Evolutionary conservation across 2,888 invertebrate genomes (phyloP).

Genomic region (Eupithecia centaureata): DNA sequence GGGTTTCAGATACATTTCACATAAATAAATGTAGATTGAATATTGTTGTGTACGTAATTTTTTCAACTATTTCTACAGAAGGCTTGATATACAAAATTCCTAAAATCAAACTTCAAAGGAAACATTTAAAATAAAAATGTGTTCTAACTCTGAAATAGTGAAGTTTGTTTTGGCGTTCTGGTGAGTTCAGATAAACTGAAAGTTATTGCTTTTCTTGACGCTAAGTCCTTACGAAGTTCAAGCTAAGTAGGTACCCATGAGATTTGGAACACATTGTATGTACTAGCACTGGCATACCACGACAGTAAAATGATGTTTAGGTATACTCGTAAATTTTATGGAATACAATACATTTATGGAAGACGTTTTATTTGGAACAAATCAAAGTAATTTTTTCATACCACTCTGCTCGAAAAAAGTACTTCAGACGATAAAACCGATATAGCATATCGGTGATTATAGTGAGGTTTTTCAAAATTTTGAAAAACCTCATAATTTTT

Average conservation of each 20-base stretch:
- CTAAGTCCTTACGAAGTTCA: slow-evolving; percentile 14
- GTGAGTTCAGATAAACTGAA: not conserved
- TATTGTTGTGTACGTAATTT: not conserved
- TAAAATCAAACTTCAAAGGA: not conserved
- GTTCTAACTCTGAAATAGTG: not conserved
- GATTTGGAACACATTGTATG: slow-evolving; percentile 18
- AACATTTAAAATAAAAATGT: not conserved
- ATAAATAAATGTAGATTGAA: not conserved
- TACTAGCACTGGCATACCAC: not conserved
- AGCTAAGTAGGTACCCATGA: slow-evolving; percentile 13
- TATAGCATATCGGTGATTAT: too few species aligned
- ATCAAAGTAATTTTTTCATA: too few species aligned
- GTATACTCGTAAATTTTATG: too few species aligned
- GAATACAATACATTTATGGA: too few species aligned
- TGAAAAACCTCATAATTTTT: too few species aligned
- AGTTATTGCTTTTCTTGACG: slow-evolving; percentile 7
- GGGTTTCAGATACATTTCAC: not conserved
- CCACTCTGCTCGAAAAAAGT: too few species aligned
- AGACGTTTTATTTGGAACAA: too few species aligned
- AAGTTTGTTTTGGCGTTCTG: slow-evolving; percentile 5
- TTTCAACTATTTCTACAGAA: not conserved
- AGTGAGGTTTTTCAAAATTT: too few species aligned
- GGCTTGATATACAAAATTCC: not conserved
- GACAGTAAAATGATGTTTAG: slow-evolving; percentile 9
- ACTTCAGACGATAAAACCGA: too few species aligned